Evolutionary conservation across 2,888 invertebrate genomes (phyloP), one percentile per base, ranked within the genome.

Genomic region (Tipula confusa): DNA sequence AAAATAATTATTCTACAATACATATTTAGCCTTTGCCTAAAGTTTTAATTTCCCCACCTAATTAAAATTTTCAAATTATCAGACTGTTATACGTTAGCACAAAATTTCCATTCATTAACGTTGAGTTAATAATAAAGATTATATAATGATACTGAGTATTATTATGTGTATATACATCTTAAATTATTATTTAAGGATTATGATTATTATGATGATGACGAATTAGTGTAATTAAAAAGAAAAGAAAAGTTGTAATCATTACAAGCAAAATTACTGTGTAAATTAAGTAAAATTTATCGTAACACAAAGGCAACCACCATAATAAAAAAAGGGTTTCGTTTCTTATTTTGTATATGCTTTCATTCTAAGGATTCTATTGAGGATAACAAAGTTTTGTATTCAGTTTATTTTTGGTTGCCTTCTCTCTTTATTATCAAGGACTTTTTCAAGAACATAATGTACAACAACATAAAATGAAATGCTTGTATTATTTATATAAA

Each of bases 181-280:
- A 9, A 64, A 64, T 64, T 64, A 64, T 64, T 64, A 64, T 64
- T 64, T 64, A 64, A 64, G 64, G 64, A 64, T 64, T 64, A 64
- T 64, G 64, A 64, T 64, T 9, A 64, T 64, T 24, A 64, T 64
- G 64, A 64, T 64, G 64, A 64, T 64, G 64, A 64, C 64, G 64
- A 64, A 24, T 64, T 64, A 64, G 9, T 64, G 24, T 64, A 2
- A 24, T 24, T 24, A 33, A 33, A 33, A 33, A 33, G 11, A 33
- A 64, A 48, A 48, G 24, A 64, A 64, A 64, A 9, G 64, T 24
- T 64, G 64, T 64, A 64, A 64, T 64, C 24, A 64, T 64, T 64
- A 64, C 64, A 64, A 64, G 64, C 64, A 64, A 9, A 64, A 64
- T 64, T 64, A 64, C 64, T 64, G 24, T 64, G 64, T 64, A 64